phyloP scores from a whole-genome alignment of 1,140 invertebrate species.

The Batillaria attramentaria region DNA sequence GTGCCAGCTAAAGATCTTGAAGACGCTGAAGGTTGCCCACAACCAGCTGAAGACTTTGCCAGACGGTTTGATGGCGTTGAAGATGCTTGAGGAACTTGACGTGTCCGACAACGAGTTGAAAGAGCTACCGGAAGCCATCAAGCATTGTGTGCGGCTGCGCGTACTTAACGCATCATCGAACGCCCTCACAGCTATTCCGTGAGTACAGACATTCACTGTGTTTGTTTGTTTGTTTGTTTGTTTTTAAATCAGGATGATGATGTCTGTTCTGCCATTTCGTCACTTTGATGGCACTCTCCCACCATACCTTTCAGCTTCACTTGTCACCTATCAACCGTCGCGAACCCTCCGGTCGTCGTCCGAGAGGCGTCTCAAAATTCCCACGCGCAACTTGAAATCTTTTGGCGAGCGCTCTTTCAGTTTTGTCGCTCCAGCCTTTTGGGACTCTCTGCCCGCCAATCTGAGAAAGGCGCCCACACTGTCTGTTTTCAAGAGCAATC shows the following conservation, averaged over 20 bases:
- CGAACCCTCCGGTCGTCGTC: too few species aligned
- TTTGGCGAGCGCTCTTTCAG: too few species aligned
- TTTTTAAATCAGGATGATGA: neutral
- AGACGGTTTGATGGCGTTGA: conserved; percentile 55
- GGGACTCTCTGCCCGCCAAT: too few species aligned
- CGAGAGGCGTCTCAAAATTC: too few species aligned
- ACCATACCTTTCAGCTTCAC: too few species aligned
- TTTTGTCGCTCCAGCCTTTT: too few species aligned
- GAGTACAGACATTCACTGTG: neutral
- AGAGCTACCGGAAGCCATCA: conserved; percentile 53
- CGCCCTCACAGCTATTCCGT: conserved; percentile 53
- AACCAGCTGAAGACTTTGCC: conserved; percentile 60
- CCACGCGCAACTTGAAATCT: too few species aligned
- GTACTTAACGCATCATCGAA: conserved; percentile 62
- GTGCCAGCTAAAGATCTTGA: conserved; percentile 55
- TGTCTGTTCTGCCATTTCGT: too few species aligned
- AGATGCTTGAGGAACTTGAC: conserved; percentile 56
- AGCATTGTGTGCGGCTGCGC: conserved; percentile 51
- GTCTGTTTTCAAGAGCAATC: too few species aligned
- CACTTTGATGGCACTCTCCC: too few species aligned
- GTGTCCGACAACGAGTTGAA: conserved; percentile 57
- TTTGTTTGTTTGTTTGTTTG: conserved; percentile 1
- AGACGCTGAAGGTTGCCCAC: conserved; percentile 50
- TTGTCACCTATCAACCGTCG: too few species aligned
- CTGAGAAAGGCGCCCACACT: too few species aligned